A percentile compares a stretch with the other conserved stretches of the same genome.
phyloP scores from a whole-genome alignment of 2,888 invertebrate genomes.

The Alcis repandata region DNA sequence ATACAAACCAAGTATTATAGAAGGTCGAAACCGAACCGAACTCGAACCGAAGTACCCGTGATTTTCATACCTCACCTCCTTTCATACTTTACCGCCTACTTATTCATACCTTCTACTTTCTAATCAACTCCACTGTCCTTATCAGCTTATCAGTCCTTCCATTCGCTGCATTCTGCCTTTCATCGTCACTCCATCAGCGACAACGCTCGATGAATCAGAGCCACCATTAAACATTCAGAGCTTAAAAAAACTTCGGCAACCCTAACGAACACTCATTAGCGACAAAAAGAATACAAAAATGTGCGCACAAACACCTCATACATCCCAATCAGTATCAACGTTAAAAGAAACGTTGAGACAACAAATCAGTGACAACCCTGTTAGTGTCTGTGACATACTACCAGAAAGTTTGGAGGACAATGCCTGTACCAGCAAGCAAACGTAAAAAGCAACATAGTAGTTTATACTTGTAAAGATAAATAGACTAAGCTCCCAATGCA shows the following conservation, averaged over 20 bases:
- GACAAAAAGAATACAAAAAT: conserved; percentile 71
- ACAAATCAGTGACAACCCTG: conserved; percentile 82
- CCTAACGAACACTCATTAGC: conserved; percentile 76
- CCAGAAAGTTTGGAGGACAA: conserved; percentile 24
- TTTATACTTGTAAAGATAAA: no score
- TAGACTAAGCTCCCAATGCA: no score
- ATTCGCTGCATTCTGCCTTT: no score
- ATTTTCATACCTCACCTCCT: no score
- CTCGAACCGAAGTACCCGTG: no score
- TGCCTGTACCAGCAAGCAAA: conserved; percentile 11
- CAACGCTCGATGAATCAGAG: not conserved
- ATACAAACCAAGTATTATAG: no score
- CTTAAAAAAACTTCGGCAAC: conserved; percentile 50
- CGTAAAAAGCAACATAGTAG: not conserved
- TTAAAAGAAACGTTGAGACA: conserved; percentile 80
- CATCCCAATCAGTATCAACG: conserved; percentile 81
- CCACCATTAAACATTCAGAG: conserved; percentile 4
- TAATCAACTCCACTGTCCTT: no score
- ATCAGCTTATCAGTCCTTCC: no score
- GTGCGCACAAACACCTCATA: conserved; percentile 72
- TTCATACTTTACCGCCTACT: no score
- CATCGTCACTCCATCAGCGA: not conserved
- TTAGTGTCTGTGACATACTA: conserved; percentile 52
- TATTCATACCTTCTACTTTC: no score
- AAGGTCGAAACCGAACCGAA: no score